Base-by-base conservation (phyloP, 2,113 vertebrate genomes). In the Elephantulus edwardii region DNA sequence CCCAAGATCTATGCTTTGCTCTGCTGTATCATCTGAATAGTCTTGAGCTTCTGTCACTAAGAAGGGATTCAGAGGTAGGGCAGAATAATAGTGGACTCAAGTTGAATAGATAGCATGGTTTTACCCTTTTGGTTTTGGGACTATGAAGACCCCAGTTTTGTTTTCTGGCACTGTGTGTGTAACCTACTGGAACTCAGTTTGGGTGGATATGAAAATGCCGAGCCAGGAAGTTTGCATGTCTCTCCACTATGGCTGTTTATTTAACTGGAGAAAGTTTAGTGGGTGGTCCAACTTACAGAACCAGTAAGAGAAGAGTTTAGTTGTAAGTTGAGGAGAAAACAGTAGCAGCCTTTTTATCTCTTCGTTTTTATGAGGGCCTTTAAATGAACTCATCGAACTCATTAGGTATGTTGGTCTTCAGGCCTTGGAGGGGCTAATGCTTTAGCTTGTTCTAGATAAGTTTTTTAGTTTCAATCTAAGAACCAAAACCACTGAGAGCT, bases 181-280 rank as follows among this genome's bases (percentile, higher is more conserved):
- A 56, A 85, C 87, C 58, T 92, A 35, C 74, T 88, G 82, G 76
- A 93, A 92, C 68, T 56, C 56, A 56, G 80, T 85, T 75, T 83
- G 87, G 54, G 70, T 91, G 76, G 54, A 52, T 92, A 52, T 64
- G 58, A 94, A 95, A 90, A 58, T 46, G 86, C 30, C n/a, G 80
- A 87, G 72, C 87, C 82, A 92, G 93, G 79, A 88, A 93, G n/a
- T 91, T n/a, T 80, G 76, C 24, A 50, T 44, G 82, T 92, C 76
- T 90, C 26, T 81, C n/a, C 2, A 40, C 90, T 93, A 24, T 44
- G 56, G 60, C 90, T 92, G 48, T 94, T 93, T 94, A 72, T 88
- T 94, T 95, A 93, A 82, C 88, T 94, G 82, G 66, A 83, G 58
- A 71, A 88, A 68, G 80, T 94, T 42, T 76, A 83, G 75, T 94